Conservation (phyloP, 2,113 vertebrate species). For the Leiothrix lutea region DNA sequence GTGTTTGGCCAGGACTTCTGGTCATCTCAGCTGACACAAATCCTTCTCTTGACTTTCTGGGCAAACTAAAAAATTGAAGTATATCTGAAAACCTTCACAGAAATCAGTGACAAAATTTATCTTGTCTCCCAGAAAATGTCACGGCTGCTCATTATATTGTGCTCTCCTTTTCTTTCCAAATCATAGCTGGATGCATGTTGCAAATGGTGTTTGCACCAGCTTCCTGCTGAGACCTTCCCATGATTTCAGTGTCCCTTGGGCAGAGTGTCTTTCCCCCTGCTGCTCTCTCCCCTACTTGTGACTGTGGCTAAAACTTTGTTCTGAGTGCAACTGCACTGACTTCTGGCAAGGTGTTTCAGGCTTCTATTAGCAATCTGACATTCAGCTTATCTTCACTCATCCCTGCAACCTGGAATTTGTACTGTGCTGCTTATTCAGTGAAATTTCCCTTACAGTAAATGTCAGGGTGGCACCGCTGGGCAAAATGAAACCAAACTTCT, state of each 20-base stretch:
- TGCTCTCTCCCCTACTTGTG: not conserved
- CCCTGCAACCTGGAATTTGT: conserved; percentile 34
- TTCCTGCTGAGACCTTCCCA: not conserved
- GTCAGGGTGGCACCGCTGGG: not conserved
- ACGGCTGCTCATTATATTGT: not conserved
- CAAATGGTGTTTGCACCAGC: not conserved
- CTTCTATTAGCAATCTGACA: not conserved
- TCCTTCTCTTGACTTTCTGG: not conserved
- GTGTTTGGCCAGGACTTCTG: not conserved
- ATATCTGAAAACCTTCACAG: not conserved
- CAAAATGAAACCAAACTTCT: not conserved
- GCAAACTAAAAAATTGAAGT: not conserved
- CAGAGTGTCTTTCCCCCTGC: not conserved
- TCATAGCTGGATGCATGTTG: not conserved
- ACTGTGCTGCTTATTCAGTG: conserved; percentile 23
- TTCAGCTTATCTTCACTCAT: not conserved
- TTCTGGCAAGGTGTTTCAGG: not conserved
- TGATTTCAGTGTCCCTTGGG: not conserved
- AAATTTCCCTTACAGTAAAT: not conserved
- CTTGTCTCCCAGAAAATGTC: not conserved
- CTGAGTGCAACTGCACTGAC: not conserved
- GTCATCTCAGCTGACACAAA: not conserved
- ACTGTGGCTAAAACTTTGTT: not conserved
- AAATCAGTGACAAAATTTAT: not conserved
- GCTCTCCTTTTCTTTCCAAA: not conserved